Conservation (phyloP, 2,888 invertebrate genomes). For the Anoplius nigerrimus region DNA sequence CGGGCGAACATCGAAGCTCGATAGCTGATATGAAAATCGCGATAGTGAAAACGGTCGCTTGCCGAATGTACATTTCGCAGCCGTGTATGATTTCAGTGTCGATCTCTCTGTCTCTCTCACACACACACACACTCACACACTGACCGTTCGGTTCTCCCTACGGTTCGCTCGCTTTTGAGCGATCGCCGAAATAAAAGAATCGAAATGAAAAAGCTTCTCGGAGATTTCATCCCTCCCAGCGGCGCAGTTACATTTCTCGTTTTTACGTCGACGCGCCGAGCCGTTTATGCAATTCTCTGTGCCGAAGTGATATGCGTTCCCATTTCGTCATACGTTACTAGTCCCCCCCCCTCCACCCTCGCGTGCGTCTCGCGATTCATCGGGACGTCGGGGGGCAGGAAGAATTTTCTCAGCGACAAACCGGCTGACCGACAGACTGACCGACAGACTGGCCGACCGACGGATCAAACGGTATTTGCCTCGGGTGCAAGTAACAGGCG, state of each 20-base stretch:
- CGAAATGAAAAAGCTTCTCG: slow-evolving; percentile 12
- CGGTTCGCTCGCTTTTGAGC: not conserved
- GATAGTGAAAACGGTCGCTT: slow-evolving; percentile 1
- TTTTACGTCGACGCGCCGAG: too few relatives aligned
- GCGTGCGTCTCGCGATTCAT: too few relatives aligned
- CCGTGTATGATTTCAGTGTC: not conserved
- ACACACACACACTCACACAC: not conserved
- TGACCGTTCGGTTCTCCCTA: not conserved
- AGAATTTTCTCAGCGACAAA: too few relatives aligned
- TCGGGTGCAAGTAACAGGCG: too few relatives aligned
- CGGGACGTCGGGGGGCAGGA: too few relatives aligned
- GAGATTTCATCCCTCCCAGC: not conserved
- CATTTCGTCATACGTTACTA: not conserved
- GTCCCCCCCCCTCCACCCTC: not conserved
- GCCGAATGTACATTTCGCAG: not conserved
- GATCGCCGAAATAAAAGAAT: slow-evolving; percentile 7
- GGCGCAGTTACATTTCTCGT: too few relatives aligned
- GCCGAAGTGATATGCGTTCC: not conserved
- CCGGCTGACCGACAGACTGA: too few relatives aligned
- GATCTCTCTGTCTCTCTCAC: slow-evolving; percentile 1
- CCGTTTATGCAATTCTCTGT: too few relatives aligned
- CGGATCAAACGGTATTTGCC: too few relatives aligned
- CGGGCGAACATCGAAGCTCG: too few relatives aligned
- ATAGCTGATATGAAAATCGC: slow-evolving; percentile 13
- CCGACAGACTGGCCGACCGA: too few relatives aligned